Evolutionary conservation across 1,140 invertebrate genomes (phyloP).

Genomic region (Lordiphosa stackelbergi): DNA sequence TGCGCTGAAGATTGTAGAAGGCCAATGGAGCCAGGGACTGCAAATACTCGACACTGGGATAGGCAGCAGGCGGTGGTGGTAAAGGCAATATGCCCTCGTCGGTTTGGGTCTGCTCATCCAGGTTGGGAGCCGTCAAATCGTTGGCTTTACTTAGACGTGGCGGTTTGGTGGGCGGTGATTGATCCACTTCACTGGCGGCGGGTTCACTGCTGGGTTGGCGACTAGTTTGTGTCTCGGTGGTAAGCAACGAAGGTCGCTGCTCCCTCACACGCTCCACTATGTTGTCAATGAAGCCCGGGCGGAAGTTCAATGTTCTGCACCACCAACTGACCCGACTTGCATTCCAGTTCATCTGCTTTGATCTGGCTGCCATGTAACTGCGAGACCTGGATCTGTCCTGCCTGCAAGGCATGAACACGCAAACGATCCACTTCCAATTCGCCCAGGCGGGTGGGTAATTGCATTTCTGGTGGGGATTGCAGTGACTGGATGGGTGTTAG

Average conservation of each 20-base stretch:
- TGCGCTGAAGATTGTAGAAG: conserved; percentile 77
- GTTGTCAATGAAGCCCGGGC: conserved; percentile 81
- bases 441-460: conserved; percentile 77
- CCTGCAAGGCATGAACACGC: conserved; percentile 86
- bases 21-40: conserved; percentile 77
- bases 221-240: conserved; percentile 65
- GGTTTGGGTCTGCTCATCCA: conserved; percentile 71
- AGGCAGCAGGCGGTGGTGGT: conserved; percentile 78
- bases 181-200: conserved; percentile 40
- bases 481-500: conserved; percentile 50
- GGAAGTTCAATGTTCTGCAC: conserved; percentile 83
- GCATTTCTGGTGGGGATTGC: conserved; percentile 27
- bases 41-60: conserved; percentile 79
- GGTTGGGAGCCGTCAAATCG: conserved; percentile 59
- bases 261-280: conserved; percentile 78
- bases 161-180: conserved; percentile 56
- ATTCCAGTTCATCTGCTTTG: conserved; percentile 79
- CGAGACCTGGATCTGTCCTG: conserved; percentile 86
- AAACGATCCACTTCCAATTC: conserved; percentile 87
- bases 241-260: conserved; percentile 47
- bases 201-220: conserved; percentile 61
- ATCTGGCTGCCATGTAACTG: conserved; percentile 86
- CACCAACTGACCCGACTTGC: conserved; percentile 81
- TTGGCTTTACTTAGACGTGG: conserved; percentile 53
- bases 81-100: conserved; percentile 80